Base-by-base conservation (phyloP, 53 echinoderm and acorn worm genomes). In the Zoroaster sp. region DNA sequence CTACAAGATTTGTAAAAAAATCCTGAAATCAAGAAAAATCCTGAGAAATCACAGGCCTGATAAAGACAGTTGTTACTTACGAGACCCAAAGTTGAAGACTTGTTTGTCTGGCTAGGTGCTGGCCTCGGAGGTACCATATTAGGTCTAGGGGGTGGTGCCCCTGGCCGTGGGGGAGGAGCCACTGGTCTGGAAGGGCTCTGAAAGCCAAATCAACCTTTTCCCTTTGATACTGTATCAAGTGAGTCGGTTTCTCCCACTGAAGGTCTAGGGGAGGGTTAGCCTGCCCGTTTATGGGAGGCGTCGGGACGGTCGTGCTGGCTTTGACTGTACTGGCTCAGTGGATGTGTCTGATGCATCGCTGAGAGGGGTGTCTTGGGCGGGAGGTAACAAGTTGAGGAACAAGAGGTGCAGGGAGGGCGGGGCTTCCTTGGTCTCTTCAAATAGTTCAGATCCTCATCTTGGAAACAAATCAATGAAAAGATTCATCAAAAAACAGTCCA, bases 71-170 rank as follows among this genome's bases (percentile, higher is more conserved):
- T 20, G 4, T n/a, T 7, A n/a, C 86, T 86, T 52, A 91, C 90
- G 73, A 54, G 75, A 6, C 59, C 83, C 5, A 83, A 35, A 37
- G 83, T 47, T 17, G 51, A 47, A 46, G 76, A 46, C 31, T 12
- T 76, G 46, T 11, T 76, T 28, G 47, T 25, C 9, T 31, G 75
- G 44, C 45, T 47, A 44, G 49, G 28, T 21, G 81, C 63, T 66
- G 92, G 92, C 51, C 91, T 88, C 2, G 90, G 66, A 33, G 96
- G 96, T n/a, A 81, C 83, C 8, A 66, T 44, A 3, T 47, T 73
- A 38, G 96, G 94, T 75, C 96, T 90, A 42, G 91, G 74, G 37
- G 96, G 96, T 32, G 89, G 87, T 44, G 87, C 77, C 73, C 86
- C 88, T 13, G 95, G 95, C 33, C 94, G 45, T 18, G 90, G 43